Conservation (phyloP, 1,140 invertebrate genomes). For the Geopemphigus sp. region DNA sequence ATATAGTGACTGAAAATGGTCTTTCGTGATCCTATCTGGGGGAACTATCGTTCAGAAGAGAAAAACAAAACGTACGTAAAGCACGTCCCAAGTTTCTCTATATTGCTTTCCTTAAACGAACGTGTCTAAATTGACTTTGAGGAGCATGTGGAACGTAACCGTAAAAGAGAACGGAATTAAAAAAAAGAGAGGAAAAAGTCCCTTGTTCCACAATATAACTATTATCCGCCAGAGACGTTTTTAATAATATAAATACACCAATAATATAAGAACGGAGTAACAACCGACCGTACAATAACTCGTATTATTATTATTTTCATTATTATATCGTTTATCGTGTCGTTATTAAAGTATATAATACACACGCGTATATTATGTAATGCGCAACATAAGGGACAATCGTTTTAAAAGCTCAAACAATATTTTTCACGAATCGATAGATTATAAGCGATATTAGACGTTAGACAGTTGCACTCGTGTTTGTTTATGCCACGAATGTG, state of each 20-base stretch:
- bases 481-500: no score
- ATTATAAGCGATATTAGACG: no score
- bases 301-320: no score
- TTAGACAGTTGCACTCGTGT: no score
- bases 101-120: conserved; percentile 39
- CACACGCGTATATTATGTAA: no score
- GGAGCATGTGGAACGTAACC: background rate
- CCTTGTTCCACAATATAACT: background rate
- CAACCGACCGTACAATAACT: no score
- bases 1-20: conserved; percentile 7
- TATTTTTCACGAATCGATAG: no score
- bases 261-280: background rate
- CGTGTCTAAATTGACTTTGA: conserved; percentile 33
- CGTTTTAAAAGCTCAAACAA: no score
- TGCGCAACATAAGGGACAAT: no score
- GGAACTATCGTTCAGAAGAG: conserved; percentile 13
- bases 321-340: no score
- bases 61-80: conserved; percentile 11
- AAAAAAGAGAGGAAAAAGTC: background rate
- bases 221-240: no score
- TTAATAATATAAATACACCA: conserved; percentile 4
- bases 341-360: no score
- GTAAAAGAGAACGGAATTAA: conserved; percentile 6
- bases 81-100: conserved; percentile 34
- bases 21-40: conserved; percentile 28